These are phyloP conservation scores for Anser cygnoides DNA, from an alignment of 2,113 vertebrate genomes.

Conservation along the genomic window DNA sequence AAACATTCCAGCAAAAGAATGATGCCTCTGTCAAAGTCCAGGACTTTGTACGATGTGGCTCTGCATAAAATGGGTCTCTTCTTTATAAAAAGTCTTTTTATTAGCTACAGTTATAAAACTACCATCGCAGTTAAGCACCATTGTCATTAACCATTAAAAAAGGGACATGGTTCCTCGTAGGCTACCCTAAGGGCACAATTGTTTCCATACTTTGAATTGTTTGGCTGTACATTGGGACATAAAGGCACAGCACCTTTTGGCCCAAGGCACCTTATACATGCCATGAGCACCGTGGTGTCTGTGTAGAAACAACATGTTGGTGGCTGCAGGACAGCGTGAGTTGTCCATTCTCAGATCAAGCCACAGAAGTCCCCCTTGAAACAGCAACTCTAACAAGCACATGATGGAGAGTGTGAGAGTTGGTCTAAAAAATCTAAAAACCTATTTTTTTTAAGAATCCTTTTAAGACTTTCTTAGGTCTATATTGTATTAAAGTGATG, in stretches of 20 bases:
- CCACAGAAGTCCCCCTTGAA: neutral
- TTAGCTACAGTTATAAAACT: neutral
- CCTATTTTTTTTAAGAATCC: neutral
- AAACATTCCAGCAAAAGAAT: neutral
- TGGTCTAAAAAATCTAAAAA: neutral
- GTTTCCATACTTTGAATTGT: neutral
- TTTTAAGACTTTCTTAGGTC: neutral
- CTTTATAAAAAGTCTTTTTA: neutral
- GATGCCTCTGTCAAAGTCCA: neutral
- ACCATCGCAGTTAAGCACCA: neutral
- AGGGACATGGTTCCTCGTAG: neutral
- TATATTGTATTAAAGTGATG: neutral
- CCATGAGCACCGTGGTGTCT: accelerated
- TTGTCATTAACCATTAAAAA: neutral
- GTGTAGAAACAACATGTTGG: accelerated
- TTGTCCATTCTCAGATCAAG: neutral
- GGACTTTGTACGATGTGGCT: neutral
- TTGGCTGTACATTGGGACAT: neutral
- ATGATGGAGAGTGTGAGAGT: neutral
- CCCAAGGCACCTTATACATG: neutral
- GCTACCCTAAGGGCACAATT: neutral
- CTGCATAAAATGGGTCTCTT: neutral
- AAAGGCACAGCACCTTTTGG: neutral
- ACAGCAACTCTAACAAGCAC: neutral
- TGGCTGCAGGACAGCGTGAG: neutral